phyloP scores from a whole-genome alignment of 1,140 invertebrate species.

The Drosophila santomea region DNA sequence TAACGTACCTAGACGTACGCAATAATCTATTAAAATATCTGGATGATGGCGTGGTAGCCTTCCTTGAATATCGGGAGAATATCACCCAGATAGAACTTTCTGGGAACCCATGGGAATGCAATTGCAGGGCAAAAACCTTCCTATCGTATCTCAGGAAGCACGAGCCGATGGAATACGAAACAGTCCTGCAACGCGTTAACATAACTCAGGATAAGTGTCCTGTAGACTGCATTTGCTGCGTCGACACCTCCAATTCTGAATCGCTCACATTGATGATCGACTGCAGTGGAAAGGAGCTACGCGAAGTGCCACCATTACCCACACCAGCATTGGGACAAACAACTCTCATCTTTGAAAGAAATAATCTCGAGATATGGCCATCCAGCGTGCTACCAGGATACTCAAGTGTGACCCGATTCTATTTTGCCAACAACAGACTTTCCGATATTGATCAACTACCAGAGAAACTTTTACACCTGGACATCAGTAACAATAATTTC shows the following conservation, averaged over 20 bases:
- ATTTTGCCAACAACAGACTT: conserved; percentile 12
- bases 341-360: conserved; percentile 11
- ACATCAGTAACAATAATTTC: conserved; percentile 6
- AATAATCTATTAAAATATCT: conserved; percentile 4
- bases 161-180: conserved; percentile 6
- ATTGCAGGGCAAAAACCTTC: conserved; percentile 8
- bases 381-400: conserved; percentile 3
- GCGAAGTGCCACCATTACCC: conserved; percentile 3
- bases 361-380: conserved; percentile 1
- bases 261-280: neutral
- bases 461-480: neutral
- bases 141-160: conserved; percentile 3
- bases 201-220: conserved; percentile 7
- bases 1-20: conserved; percentile 13
- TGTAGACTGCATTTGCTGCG: conserved; percentile 14
- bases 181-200: neutral
- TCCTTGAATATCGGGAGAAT: neutral
- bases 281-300: neutral
- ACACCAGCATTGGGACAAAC: neutral
- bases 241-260: neutral
- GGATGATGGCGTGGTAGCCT: neutral
- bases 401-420: neutral
- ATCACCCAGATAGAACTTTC: conserved; percentile 1
- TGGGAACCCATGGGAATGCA: conserved; percentile 17
- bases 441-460: neutral